phyloP scores from a whole-genome alignment of 2,797 vertebrate species.

The Gymnoscopelus braueri region DNA sequence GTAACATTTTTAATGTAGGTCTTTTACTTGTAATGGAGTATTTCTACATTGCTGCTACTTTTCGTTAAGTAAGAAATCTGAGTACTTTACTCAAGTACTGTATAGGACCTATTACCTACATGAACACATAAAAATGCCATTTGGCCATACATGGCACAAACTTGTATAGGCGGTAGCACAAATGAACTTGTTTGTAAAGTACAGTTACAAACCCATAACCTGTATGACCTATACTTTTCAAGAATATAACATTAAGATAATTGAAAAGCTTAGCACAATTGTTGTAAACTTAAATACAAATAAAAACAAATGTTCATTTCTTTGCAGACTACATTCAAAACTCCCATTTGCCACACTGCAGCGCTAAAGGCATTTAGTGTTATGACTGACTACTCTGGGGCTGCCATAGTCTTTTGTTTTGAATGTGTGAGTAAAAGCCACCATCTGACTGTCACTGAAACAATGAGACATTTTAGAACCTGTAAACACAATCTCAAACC shows the following conservation, averaged over 20 bases:
- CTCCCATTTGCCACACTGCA: conserved; percentile 4
- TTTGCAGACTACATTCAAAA: neutral
- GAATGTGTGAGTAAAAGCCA: conserved; percentile 29
- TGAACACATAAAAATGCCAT: neutral
- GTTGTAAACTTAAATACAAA: neutral
- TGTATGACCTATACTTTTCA: neutral
- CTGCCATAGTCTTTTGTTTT: conserved; percentile 27
- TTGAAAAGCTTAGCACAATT: neutral
- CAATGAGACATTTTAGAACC: conserved; percentile 2
- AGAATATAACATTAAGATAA: conserved; percentile 4
- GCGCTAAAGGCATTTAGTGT: conserved; percentile 17
- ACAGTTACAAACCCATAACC: neutral
- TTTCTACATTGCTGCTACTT: too few species aligned
- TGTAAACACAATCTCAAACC: neutral
- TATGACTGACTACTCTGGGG: conserved; percentile 19
- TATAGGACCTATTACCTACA: neutral
- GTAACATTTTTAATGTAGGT: too few species aligned
- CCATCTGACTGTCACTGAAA: conserved; percentile 18
- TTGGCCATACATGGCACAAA: neutral
- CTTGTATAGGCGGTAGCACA: conserved; percentile 17
- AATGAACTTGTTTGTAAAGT: neutral
- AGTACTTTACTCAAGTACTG: too few species aligned
- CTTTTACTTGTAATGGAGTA: too few species aligned
- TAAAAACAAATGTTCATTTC: neutral
- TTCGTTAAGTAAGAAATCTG: too few species aligned